A percentile compares a stretch with the other conserved stretches of the same genome.
Conservation (phyloP, 2,888 invertebrate species). For the Hypomecis punctinalis region DNA sequence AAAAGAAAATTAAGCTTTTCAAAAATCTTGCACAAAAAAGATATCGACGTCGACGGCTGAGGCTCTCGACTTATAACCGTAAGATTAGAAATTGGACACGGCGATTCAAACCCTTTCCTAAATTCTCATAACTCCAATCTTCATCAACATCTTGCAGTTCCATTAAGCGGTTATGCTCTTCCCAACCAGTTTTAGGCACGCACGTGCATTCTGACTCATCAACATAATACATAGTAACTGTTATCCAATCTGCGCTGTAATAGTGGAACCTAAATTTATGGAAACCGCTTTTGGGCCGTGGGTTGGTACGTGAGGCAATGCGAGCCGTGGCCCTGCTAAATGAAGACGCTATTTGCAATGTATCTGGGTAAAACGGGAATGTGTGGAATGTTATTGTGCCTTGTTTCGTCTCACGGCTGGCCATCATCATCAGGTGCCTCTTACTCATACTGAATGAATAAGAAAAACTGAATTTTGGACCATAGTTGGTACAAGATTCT, state of each 20-base stretch:
- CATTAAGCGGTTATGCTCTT: conserved; percentile 29
- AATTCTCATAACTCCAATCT: conserved; percentile 30
- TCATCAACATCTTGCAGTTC: conserved; percentile 32
- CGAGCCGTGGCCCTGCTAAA: conserved; percentile 26
- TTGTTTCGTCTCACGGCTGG: background rate
- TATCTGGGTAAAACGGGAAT: conserved; percentile 32
- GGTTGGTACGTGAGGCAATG: conserved; percentile 41
- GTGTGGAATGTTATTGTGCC: conserved; percentile 8
- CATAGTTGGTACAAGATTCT: too few relatives aligned
- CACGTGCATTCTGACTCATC: conserved; percentile 42
- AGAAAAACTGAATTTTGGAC: too few relatives aligned
- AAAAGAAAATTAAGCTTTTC: background rate
- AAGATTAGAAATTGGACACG: conserved; percentile 28
- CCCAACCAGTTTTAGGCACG: conserved; percentile 36
- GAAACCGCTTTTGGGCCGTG: conserved; percentile 38
- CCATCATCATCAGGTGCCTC: too few relatives aligned
- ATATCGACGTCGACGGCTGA: background rate
- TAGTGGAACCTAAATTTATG: conserved; percentile 38
- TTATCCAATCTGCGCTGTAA: conserved; percentile 32
- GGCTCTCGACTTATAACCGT: conserved; percentile 4
- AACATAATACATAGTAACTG: conserved; percentile 28
- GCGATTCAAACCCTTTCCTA: conserved; percentile 29
- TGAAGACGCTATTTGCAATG: conserved; percentile 36
- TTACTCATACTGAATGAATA: too few relatives aligned
- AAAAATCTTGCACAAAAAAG: background rate